These are phyloP conservation scores for Hyperopisus bebe DNA, from an alignment of 2,113 vertebrate genomes.

Conservation along the genomic window DNA sequence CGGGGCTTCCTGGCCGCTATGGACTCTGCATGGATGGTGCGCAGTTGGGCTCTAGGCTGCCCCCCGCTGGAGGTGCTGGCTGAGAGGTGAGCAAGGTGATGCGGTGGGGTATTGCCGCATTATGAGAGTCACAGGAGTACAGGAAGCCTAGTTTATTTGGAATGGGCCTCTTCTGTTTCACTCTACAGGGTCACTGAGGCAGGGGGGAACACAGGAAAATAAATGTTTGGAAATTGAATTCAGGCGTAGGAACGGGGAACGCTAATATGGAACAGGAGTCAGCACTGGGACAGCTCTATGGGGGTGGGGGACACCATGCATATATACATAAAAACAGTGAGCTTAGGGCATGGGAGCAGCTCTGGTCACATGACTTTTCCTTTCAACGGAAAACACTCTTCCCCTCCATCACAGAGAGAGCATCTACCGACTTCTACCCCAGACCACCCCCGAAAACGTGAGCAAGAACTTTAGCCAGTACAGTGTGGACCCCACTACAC, in stretches of 20 bases:
- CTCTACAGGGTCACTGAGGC: background rate
- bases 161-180: background rate
- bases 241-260: background rate
- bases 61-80: conserved; percentile 80
- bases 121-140: background rate
- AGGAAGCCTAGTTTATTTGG: background rate
- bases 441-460: conserved; percentile 94
- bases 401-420: conserved; percentile 70
- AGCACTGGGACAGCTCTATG: background rate
- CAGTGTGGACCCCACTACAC: conserved; percentile 80
- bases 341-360: background rate
- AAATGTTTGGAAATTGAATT: background rate
- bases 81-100: conserved; percentile 67
- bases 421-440: conserved; percentile 83
- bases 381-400: background rate
- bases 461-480: conserved; percentile 90
- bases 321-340: background rate
- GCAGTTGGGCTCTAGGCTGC: conserved; percentile 75
- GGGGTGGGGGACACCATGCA: background rate
- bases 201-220: background rate
- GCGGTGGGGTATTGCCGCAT: background rate
- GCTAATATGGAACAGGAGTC: background rate
- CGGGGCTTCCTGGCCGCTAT: conserved; percentile 91
- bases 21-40: conserved; percentile 94
- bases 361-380: background rate